Evolutionary conservation across 2,797 vertebrate species (phyloP).

Genomic region (Aulostomus chinensis): DNA sequence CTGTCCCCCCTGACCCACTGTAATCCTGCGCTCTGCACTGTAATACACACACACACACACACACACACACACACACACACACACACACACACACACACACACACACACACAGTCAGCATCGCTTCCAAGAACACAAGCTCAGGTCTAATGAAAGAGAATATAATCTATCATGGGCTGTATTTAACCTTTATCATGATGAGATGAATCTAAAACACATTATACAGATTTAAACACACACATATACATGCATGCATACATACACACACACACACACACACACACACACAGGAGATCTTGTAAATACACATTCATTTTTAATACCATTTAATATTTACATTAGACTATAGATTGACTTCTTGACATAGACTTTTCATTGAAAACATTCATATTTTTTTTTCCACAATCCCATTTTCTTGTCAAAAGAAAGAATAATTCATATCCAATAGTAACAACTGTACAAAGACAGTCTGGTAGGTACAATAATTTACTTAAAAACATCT

Average conservation of each 20-base stretch:
- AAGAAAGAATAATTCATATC: conserved; percentile 72
- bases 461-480: conserved; percentile 84
- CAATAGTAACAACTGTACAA: conserved; percentile 85
- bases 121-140: conserved; percentile 16
- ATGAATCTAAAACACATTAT: background rate
- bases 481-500: conserved; percentile 86
- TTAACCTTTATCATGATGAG: conserved; percentile 1
- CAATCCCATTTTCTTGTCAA: conserved; percentile 80
- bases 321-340: conserved; percentile 72
- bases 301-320: conserved; percentile 86
- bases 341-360: conserved; percentile 80
- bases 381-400: conserved; percentile 77
- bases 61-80: conserved; percentile 28
- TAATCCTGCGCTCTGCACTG: conserved; percentile 60
- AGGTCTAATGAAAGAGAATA: conserved; percentile 20
- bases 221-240: conserved; percentile 8
- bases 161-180: conserved; percentile 19
- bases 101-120: conserved; percentile 11
- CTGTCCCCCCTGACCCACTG: conserved; percentile 39
- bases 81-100: conserved; percentile 15
- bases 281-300: conserved; percentile 64
- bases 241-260: too few species aligned
- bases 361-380: conserved; percentile 84
- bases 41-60: conserved; percentile 49
- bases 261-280: background rate